Base-by-base conservation (phyloP, 2,113 vertebrate genomes). In the Lynx canadensis region DNA sequence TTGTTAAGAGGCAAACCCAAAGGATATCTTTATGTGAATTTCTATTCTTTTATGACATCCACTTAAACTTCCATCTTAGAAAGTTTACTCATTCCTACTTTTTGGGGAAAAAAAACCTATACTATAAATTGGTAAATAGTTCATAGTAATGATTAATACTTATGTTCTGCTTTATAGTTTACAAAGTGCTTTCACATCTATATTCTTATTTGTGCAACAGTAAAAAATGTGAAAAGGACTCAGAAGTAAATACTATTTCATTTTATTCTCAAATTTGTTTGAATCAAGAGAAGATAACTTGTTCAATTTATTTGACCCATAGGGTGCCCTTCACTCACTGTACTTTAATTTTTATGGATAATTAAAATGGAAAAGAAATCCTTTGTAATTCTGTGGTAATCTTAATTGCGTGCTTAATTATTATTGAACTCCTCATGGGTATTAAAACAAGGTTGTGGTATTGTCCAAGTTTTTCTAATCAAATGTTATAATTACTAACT, bases 341-440 rank as follows among this genome's bases (percentile, higher is more conserved):
- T 1, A 27, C 95, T 97, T 98, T 94, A 97, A 94, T 98, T 96
- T 95, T 96, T 97, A 96, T 97, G 1, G 57, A 87, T 98, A 98
- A 97, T 96, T 98, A 96, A 96, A 97, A 89, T 65, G 87, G 92
- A 97, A 93, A 95, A 95, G 52, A 97, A 97, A 95, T 93, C 9
- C 74, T 95, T 73, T 82, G 71, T 94, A 98, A 97, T 96, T 66
- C 76, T 69, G n/a, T 97, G 31, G 27, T 60, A 76, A 96, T 97
- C 94, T 96, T 79, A 97, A 2, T 78, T 97, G 0, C 89, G 96
- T 97, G 66, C 60, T 63, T 97, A 81, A 96, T 94, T 94, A 93
- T 81, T 94, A 57, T 55, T 93, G 2, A 97, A 88, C 55, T 94
- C 96, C 89, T 92, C 50, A 41, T 95, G 92, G 6, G 57, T 66